These are phyloP conservation scores for Alfaro cultratus DNA, from an alignment of 2,797 vertebrate species.

Conservation along the genomic window DNA sequence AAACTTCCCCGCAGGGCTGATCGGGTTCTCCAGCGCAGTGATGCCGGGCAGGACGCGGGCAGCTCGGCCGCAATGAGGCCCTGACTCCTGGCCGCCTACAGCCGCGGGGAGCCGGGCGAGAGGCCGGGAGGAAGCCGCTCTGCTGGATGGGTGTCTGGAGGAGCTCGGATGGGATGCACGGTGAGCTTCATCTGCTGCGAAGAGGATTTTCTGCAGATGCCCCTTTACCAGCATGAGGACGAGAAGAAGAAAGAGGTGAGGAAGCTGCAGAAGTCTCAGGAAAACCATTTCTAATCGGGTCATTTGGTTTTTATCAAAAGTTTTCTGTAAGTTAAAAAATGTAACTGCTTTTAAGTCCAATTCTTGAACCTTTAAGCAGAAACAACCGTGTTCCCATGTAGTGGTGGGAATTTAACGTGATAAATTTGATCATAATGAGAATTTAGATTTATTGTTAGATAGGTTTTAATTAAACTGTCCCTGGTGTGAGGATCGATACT, in stretches of 20 bases:
- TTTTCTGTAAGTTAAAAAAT: not conserved
- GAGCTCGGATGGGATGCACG: slow-evolving; percentile 82
- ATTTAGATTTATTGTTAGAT: too few species aligned
- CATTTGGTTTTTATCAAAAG: not conserved
- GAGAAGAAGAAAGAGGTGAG: slow-evolving; percentile 79
- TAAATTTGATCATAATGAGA: too few species aligned
- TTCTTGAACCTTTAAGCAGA: not conserved
- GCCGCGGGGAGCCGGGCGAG: not conserved
- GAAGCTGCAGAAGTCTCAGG: not conserved
- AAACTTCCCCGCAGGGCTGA: not conserved
- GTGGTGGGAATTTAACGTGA: too few species aligned
- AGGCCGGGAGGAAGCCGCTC: not conserved
- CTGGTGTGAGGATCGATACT: too few species aligned
- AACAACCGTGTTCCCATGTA: not conserved
- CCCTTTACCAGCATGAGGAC: slow-evolving; percentile 75
- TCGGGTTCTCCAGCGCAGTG: not conserved
- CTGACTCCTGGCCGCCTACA: not conserved
- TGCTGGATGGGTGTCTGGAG: slow-evolving; percentile 67
- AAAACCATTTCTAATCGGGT: not conserved
- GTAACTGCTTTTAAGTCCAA: not conserved
- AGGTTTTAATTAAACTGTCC: too few species aligned
- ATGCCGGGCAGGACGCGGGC: slow-evolving; percentile 18
- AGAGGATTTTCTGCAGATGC: slow-evolving; percentile 84
- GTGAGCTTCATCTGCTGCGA: slow-evolving; percentile 89
- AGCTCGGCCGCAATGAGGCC: slow-evolving; percentile 17